phyloP scores from a whole-genome alignment of 2,797 vertebrate species.

The Trichosurus vulpecula region DNA sequence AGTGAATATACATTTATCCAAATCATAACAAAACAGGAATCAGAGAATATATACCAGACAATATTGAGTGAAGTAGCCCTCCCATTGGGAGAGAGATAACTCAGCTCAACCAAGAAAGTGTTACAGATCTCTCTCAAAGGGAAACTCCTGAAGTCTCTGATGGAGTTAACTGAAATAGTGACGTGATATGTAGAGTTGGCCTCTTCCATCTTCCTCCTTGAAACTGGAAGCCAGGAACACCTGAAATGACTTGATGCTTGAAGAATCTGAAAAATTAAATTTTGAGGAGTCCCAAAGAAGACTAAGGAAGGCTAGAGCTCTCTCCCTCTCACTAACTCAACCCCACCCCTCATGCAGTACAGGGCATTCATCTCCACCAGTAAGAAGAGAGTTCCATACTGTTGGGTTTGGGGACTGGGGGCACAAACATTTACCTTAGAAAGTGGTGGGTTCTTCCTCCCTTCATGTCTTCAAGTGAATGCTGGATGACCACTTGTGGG shows the following conservation, averaged over 20 bases:
- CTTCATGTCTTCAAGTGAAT: neutral
- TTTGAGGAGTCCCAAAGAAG: neutral
- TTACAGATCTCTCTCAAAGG: neutral
- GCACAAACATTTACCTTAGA: neutral
- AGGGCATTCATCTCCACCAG: neutral
- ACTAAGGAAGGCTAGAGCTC: too few species aligned
- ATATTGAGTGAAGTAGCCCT: neutral
- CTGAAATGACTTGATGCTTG: neutral
- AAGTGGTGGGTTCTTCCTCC: neutral
- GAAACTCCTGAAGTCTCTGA: neutral
- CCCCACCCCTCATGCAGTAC: neutral
- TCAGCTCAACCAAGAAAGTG: neutral
- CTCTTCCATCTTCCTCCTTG: neutral
- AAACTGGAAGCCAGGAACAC: neutral
- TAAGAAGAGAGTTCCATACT: neutral
- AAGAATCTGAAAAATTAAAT: neutral
- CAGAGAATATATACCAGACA: neutral
- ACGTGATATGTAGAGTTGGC: neutral
- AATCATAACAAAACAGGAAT: neutral
- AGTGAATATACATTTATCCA: neutral
- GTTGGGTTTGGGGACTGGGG: neutral
- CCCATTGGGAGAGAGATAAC: too few species aligned
- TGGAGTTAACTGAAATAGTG: neutral
- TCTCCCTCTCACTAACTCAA: neutral
- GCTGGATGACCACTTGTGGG: neutral